A percentile compares a stretch with the other conserved stretches of the same genome.
Evolutionary conservation across 2,113 vertebrate species (phyloP).

Genomic region (Sminthopsis crassicaudata): DNA sequence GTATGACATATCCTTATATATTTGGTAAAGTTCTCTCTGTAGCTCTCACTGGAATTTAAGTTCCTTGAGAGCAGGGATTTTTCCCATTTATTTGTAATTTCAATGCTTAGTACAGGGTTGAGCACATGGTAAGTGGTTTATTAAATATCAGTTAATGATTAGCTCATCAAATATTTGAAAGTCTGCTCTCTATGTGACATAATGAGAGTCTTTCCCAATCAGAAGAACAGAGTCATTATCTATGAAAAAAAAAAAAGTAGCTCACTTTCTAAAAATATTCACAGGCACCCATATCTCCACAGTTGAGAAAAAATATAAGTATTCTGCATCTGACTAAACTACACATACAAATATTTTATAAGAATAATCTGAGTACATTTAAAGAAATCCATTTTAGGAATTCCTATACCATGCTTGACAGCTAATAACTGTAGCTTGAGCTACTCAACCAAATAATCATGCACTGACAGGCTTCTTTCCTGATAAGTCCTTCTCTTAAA

Average conservation of each 20-base stretch:
- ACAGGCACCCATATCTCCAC: neutral
- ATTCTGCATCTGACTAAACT: conserved; percentile 12
- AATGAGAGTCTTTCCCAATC: neutral
- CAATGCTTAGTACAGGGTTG: neutral
- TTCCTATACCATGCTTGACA: neutral
- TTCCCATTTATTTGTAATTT: neutral
- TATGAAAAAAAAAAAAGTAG: neutral
- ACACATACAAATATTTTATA: conserved; percentile 5
- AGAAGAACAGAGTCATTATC: neutral
- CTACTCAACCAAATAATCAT: conserved; percentile 24
- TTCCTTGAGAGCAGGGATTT: neutral
- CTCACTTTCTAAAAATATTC: neutral
- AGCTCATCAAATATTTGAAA: neutral
- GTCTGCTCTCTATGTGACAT: neutral
- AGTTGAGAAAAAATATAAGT: neutral
- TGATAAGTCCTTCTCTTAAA: conserved; percentile 29
- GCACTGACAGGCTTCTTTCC: neutral
- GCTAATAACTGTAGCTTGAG: neutral
- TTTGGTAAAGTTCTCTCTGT: too few relatives aligned
- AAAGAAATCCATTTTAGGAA: conserved; percentile 4
- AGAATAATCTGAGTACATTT: neutral
- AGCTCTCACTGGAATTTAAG: neutral
- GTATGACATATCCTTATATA: neutral
- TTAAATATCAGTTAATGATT: neutral
- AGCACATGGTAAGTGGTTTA: neutral